A percentile compares a stretch with the other conserved stretches of the same genome.
Evolutionary conservation across 2,113 vertebrate genomes (phyloP).

Genomic region (Aegotheles bennettii): DNA sequence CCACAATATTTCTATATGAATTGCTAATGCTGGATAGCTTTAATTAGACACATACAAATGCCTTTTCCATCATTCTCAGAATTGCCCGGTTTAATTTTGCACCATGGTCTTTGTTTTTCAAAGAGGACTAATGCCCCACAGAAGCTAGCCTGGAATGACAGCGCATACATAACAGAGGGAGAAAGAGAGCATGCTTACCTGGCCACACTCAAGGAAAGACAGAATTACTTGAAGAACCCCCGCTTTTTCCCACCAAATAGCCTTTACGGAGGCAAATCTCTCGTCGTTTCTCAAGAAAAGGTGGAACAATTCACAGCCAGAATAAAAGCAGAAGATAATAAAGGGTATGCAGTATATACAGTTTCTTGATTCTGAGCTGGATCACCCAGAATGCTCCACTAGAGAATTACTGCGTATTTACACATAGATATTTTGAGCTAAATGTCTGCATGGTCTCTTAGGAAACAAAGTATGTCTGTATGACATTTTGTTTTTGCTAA

Average conservation of each 20-base stretch:
- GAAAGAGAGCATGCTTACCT: constrained; percentile 46
- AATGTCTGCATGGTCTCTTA: neutral
- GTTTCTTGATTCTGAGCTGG: neutral
- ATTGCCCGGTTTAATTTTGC: neutral
- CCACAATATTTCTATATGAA: neutral
- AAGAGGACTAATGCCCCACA: constrained; percentile 38
- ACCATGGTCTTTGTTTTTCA: neutral
- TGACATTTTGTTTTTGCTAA: neutral
- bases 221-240: constrained; percentile 84
- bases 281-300: constrained; percentile 70
- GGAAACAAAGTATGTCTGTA: neutral
- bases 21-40: neutral
- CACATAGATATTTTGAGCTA: neutral
- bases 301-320: neutral
- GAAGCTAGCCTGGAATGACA: constrained; percentile 60
- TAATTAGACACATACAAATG: neutral
- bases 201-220: constrained; percentile 65
- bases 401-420: neutral
- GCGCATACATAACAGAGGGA: constrained; percentile 44
- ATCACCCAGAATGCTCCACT: neutral
- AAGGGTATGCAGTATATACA: constrained; percentile 67
- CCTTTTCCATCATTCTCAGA: neutral
- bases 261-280: constrained; percentile 74
- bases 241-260: constrained; percentile 81
- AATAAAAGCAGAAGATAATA: neutral